Evolutionary conservation across 2,113 vertebrate species (phyloP).

Genomic region (Sclerurus mexicanus): DNA sequence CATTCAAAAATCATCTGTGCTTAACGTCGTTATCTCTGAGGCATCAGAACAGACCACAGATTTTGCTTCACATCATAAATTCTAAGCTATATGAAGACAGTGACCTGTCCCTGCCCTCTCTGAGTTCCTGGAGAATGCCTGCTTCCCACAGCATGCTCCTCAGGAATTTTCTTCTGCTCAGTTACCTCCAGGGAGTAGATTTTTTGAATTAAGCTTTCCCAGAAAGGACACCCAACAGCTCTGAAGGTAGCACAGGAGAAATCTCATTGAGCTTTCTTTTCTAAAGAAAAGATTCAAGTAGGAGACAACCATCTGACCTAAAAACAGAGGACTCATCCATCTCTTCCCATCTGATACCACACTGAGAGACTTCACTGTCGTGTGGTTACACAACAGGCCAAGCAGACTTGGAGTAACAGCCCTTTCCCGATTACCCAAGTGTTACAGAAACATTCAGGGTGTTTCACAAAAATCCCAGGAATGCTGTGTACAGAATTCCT

Average conservation of each 20-base stretch:
- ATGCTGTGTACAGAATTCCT: neutral
- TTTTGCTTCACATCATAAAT: neutral
- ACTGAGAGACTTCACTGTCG: neutral
- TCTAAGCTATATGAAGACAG: neutral
- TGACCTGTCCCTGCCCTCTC: neutral
- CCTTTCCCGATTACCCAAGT: neutral
- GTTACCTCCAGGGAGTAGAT: neutral
- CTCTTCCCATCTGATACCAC: neutral
- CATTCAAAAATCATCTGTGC: neutral
- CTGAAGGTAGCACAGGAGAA: neutral
- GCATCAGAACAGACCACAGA: neutral
- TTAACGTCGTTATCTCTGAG: neutral
- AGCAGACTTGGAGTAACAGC: neutral
- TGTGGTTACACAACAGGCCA: neutral
- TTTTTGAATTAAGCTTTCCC: neutral
- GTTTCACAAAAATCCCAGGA: conserved; percentile 5
- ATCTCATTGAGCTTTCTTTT: neutral
- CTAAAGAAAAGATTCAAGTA: neutral
- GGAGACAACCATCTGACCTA: neutral
- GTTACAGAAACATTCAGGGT: neutral
- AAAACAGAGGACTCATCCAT: neutral
- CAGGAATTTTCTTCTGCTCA: neutral
- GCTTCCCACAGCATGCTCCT: neutral
- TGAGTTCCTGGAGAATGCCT: neutral
- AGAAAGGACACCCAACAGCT: neutral